A percentile compares a stretch with the other conserved stretches of the same genome.
Conservation (phyloP, 2,797 vertebrate species). For the Micropoecilia bifurca region DNA sequence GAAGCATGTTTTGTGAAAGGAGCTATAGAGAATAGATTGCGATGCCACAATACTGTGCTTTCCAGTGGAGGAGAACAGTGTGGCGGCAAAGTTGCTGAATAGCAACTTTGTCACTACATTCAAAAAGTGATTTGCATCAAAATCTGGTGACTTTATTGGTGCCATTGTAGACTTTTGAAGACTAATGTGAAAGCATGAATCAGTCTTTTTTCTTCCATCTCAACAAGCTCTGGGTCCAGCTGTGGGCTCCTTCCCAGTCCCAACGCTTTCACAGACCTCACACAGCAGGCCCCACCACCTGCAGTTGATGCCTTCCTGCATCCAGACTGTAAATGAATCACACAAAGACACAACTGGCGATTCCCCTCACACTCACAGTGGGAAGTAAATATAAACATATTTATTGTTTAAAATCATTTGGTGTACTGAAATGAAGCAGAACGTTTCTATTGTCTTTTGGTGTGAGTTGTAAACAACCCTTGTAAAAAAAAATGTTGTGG, state of each 20-base stretch:
- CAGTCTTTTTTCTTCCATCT: not conserved
- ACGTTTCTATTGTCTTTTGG: not conserved
- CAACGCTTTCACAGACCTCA: not conserved
- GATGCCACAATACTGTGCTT: not conserved
- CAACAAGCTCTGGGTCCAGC: not conserved
- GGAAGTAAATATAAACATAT: not conserved
- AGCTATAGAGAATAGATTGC: not conserved
- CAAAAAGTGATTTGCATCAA: not conserved
- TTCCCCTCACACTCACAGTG: not conserved
- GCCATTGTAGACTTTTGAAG: not conserved
- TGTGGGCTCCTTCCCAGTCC: not conserved
- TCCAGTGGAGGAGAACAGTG: not conserved
- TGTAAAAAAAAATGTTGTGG: not conserved
- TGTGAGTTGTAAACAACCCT: not conserved
- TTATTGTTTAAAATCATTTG: not conserved
- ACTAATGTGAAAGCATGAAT: not conserved
- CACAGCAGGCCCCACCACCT: not conserved
- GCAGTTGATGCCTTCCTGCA: not conserved
- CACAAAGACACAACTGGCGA: not conserved
- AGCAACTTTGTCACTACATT: not conserved
- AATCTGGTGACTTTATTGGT: not conserved
- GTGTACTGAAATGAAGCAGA: not conserved
- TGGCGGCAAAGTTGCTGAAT: not conserved
- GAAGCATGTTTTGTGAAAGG: not conserved
- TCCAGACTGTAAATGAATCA: not conserved